phyloP scores from a whole-genome alignment of 2,113 vertebrate species.

The Alexandromys fortis region DNA sequence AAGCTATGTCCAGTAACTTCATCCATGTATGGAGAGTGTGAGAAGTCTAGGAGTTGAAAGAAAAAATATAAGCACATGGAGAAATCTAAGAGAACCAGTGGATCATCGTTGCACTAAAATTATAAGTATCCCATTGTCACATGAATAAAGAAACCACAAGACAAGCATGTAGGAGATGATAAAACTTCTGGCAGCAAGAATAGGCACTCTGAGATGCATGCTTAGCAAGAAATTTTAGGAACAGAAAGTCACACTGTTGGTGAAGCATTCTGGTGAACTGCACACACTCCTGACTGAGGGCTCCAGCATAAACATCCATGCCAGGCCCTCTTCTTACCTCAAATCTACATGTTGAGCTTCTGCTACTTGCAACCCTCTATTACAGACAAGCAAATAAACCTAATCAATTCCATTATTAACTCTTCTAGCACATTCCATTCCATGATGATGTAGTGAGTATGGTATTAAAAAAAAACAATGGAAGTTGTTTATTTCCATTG shows the following conservation, averaged over 20 bases:
- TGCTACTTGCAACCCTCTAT: neutral
- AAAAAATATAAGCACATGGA: neutral
- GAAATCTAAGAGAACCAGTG: neutral
- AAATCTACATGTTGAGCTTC: neutral
- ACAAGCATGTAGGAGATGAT: neutral
- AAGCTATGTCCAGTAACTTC: neutral
- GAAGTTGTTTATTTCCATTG: neutral
- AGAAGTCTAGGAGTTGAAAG: neutral
- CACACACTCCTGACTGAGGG: neutral
- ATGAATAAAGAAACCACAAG: neutral
- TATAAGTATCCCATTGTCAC: neutral
- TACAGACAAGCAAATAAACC: neutral
- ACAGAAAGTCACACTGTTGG: neutral
- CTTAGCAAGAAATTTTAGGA: neutral
- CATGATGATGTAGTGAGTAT: neutral
- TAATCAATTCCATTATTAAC: neutral
- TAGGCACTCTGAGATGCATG: neutral
- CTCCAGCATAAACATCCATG: neutral
- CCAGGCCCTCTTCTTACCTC: neutral
- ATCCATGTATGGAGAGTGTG: neutral
- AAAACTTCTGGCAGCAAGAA: neutral
- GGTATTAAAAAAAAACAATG: neutral
- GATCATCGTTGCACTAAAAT: neutral
- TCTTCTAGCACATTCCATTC: neutral
- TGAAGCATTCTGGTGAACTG: neutral